A percentile compares a stretch with the other conserved stretches of the same genome.
phyloP scores from a whole-genome alignment of 2,888 invertebrate species.

The Apantesis nais region DNA sequence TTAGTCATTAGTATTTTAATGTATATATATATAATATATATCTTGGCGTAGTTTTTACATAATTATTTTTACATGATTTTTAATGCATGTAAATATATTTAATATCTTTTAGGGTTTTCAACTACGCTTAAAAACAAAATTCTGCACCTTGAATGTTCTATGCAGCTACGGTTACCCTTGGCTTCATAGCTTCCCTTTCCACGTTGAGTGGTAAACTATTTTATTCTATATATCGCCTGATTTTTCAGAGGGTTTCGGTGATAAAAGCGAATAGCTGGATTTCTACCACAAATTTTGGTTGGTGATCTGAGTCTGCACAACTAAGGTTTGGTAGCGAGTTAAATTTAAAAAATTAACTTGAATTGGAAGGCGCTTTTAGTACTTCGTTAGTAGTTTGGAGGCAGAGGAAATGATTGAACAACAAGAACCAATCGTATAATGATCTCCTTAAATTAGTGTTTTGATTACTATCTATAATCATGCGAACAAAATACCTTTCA shows the following conservation, averaged over 20 bases:
- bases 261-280: too few species aligned
- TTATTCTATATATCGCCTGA: too few species aligned
- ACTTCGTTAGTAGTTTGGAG: neutral
- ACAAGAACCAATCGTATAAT: neutral
- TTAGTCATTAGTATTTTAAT: conserved; percentile 14
- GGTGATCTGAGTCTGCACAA: neutral
- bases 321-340: too few species aligned
- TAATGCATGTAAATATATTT: neutral
- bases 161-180: too few species aligned
- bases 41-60: neutral
- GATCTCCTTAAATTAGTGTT: neutral
- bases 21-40: too few species aligned
- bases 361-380: neutral
- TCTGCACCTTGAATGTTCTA: too few species aligned
- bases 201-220: too few species aligned
- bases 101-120: neutral
- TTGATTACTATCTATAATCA: too few species aligned
- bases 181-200: too few species aligned
- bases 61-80: conserved; percentile 8
- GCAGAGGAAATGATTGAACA: neutral
- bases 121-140: too few species aligned
- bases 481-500: conserved; percentile 3
- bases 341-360: too few species aligned
- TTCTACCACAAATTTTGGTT: neutral
- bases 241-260: too few species aligned